Evolutionary conservation across 2,888 invertebrate species (phyloP).

Genomic region (Augiades crinisus): DNA sequence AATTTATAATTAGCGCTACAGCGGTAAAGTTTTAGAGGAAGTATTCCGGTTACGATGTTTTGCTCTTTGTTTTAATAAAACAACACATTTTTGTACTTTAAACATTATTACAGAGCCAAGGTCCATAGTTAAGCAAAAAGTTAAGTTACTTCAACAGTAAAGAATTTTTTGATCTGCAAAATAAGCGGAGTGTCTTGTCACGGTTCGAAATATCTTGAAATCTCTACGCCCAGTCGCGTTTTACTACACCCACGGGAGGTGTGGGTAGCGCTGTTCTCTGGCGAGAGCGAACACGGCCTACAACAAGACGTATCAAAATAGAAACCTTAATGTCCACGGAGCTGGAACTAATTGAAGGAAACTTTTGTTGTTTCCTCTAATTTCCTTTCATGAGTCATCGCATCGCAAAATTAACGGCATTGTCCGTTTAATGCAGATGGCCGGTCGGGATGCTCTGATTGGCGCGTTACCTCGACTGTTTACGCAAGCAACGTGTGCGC

Average conservation of each 20-base stretch:
- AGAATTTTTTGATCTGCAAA: background rate
- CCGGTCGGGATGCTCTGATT: conserved; percentile 66
- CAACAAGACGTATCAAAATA: background rate
- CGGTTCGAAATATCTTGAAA: background rate
- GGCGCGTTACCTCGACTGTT: conserved; percentile 39
- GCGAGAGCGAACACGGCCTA: background rate
- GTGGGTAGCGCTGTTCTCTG: background rate
- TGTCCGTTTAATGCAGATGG: conserved; percentile 22
- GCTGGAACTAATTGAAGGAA: conserved; percentile 21
- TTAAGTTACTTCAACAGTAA: too few relatives aligned
- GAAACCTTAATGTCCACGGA: conserved; percentile 16
- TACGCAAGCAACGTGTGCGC: conserved; percentile 29
- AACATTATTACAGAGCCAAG: too few relatives aligned
- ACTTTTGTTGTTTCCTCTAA: conserved; percentile 21
- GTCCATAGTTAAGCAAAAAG: too few relatives aligned
- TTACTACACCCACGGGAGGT: background rate
- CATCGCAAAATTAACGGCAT: conserved; percentile 21
- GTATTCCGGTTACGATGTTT: conserved; percentile 1
- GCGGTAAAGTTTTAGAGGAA: conserved; percentile 2
- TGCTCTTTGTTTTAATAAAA: conserved; percentile 1
- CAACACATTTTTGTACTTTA: too few relatives aligned
- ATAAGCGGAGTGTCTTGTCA: background rate
- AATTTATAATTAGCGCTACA: conserved; percentile 9
- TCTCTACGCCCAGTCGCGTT: background rate
- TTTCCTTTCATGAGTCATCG: conserved; percentile 27